phyloP scores from a whole-genome alignment of 2,113 vertebrate genomes.

The Colossoma macropomum region DNA sequence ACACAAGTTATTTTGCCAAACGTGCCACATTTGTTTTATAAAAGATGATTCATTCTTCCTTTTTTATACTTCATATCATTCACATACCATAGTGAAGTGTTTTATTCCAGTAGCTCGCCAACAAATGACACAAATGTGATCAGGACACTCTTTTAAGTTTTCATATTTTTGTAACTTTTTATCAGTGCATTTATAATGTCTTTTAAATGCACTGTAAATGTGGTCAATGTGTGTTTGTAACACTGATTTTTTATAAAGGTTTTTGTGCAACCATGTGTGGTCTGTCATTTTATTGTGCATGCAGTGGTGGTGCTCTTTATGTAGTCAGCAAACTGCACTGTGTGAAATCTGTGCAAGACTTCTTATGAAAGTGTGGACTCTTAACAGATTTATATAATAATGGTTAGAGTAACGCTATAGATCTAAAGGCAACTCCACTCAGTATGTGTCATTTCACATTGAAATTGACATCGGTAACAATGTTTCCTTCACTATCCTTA shows the following conservation, averaged over 20 bases:
- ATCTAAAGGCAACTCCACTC: no score
- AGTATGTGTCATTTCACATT: no score
- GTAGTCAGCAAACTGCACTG: conserved; percentile 16
- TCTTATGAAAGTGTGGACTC: neutral
- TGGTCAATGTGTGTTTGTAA: conserved; percentile 42
- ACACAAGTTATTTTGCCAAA: conserved; percentile 55
- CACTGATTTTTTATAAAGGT: conserved; percentile 44
- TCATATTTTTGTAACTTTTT: conserved; percentile 26
- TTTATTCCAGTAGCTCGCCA: conserved; percentile 21
- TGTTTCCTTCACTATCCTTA: neutral
- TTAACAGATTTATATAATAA: no score
- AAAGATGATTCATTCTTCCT: conserved; percentile 12
- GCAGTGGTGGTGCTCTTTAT: conserved; percentile 18
- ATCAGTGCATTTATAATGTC: conserved; percentile 29
- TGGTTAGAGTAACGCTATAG: no score
- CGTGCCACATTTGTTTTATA: conserved; percentile 53
- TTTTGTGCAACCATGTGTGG: conserved; percentile 46
- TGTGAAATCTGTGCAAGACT: conserved; percentile 25
- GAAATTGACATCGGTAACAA: no score
- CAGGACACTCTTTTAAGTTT: conserved; percentile 20
- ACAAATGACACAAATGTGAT: conserved; percentile 3
- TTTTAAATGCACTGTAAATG: conserved; percentile 48
- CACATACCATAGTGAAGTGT: conserved; percentile 8
- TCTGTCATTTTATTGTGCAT: conserved; percentile 26
- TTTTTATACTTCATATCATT: neutral